These are phyloP conservation scores for Linnaemya tessellans DNA, from an alignment of 2,888 invertebrate species.

Conservation along the genomic window DNA sequence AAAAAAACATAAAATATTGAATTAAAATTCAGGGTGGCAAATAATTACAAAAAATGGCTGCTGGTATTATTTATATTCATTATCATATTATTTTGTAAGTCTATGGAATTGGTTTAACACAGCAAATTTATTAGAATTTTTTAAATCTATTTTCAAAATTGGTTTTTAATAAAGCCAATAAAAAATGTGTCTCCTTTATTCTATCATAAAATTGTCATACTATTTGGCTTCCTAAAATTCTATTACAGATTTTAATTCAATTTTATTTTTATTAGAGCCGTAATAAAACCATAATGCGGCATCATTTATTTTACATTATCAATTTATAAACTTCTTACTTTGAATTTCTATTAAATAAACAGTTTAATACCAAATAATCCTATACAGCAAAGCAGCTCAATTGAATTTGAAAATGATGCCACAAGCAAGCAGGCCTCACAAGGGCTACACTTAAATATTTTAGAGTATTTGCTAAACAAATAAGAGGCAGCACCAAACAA, in stretches of 20 bases:
- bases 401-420: neutral
- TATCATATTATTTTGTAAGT: neutral
- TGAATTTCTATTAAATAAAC: neutral
- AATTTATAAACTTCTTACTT: neutral
- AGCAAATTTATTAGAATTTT: neutral
- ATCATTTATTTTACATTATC: neutral
- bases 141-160: neutral
- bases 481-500: too few relatives aligned
- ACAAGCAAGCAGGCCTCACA: too few relatives aligned
- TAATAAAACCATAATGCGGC: neutral
- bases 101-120: neutral
- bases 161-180: neutral
- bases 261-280: neutral
- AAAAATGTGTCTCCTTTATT: neutral
- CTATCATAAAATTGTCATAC: neutral
- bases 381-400: neutral
- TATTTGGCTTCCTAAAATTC: neutral
- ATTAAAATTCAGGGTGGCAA: neutral
- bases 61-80: neutral
- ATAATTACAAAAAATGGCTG: neutral
- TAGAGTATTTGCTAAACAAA: too few relatives aligned
- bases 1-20: too few relatives aligned
- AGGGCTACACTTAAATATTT: too few relatives aligned
- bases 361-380: neutral
- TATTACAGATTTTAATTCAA: neutral